Conservation (phyloP, 2,113 vertebrate genomes). For the Alectura lathami region DNA sequence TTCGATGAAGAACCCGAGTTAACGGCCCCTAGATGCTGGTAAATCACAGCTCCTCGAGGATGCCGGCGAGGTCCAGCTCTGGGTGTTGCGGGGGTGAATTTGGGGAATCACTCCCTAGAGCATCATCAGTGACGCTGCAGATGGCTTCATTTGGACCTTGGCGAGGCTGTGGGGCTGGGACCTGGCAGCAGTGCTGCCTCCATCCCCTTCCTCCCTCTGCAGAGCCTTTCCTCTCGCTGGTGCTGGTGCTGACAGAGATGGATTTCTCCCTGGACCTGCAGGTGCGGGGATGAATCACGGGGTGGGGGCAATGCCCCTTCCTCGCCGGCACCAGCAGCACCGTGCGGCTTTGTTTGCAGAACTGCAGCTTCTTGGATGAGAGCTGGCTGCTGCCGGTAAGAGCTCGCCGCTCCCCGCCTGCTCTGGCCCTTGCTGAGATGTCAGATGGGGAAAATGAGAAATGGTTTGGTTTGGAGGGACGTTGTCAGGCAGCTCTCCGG, state of each 20-base stretch:
- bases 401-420: fast-evolving
- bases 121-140: background rate
- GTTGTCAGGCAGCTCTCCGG: fast-evolving
- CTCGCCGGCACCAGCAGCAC: fast-evolving
- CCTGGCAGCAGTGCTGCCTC: fast-evolving
- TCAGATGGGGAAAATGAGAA: background rate
- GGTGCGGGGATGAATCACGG: slow-evolving; percentile 55
- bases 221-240: slow-evolving; percentile 83
- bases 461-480: background rate
- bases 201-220: background rate
- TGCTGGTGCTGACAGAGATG: slow-evolving; percentile 80
- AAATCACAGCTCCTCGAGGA: background rate
- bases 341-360: slow-evolving; percentile 66
- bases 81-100: background rate
- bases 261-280: slow-evolving; percentile 82
- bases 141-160: background rate
- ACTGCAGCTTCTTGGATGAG: slow-evolving; percentile 86
- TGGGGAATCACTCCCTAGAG: background rate
- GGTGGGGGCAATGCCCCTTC: background rate
- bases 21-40: background rate
- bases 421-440: background rate
- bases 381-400: slow-evolving; percentile 84
- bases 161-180: background rate
- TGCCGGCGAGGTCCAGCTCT: background rate
- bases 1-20: background rate